These are phyloP conservation scores for Euleptes europaea DNA, from an alignment of 2,113 vertebrate genomes.

Conservation along the genomic window DNA sequence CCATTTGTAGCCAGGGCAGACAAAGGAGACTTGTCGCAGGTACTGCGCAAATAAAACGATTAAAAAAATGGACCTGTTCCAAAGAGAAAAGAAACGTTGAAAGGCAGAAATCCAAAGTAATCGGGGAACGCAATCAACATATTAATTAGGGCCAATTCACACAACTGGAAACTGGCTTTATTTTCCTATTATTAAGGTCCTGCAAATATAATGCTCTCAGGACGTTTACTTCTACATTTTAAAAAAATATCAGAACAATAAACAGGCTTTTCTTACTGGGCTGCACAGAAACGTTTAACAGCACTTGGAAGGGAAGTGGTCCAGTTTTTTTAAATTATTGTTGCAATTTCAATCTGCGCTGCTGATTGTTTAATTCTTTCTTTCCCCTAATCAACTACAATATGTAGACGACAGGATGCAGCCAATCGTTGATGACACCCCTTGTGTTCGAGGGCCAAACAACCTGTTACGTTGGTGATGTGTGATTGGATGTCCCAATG, in stretches of 20 bases:
- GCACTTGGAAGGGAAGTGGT: not conserved
- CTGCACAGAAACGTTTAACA: not conserved
- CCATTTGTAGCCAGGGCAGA: conserved; percentile 81
- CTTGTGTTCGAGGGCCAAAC: no score
- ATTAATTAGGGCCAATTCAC: not conserved
- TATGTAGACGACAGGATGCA: no score
- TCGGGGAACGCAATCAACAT: not conserved
- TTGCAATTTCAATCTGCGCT: not conserved
- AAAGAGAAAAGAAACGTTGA: not conserved
- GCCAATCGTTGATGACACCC: no score
- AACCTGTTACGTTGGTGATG: no score
- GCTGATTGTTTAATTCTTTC: not conserved
- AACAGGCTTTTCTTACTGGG: not conserved
- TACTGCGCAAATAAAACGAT: conserved; percentile 95
- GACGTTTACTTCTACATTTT: not conserved
- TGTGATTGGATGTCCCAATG: no score
- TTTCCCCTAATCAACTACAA: not conserved
- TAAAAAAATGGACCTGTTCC: conserved; percentile 86
- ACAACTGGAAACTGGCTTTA: not conserved
- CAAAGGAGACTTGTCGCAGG: conserved; percentile 80
- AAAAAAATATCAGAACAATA: not conserved
- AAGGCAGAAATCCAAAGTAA: not conserved
- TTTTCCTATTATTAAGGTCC: not conserved
- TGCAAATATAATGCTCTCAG: not conserved
- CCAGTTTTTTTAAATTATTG: not conserved